Percentiles rank a stretch among this genome's conserved stretches.
Conservation (phyloP, 2,888 invertebrate species). For the Nipponacmea schrenckii region DNA sequence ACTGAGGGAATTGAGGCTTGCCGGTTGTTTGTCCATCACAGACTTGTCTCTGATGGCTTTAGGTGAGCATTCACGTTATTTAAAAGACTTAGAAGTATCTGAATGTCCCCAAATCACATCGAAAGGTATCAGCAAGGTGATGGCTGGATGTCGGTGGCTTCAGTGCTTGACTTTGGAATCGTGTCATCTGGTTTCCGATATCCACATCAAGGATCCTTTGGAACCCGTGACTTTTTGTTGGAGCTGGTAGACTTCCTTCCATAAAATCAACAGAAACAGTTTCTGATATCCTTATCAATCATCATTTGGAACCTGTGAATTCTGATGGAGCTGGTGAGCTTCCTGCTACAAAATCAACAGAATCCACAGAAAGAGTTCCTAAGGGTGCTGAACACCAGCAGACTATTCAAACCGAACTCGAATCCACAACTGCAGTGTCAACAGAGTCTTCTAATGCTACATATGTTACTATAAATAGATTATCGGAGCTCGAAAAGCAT, state of each 20-base stretch:
- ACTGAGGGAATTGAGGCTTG: conserved; percentile 32
- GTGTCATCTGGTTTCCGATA: conserved; percentile 35
- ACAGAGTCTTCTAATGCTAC: neutral
- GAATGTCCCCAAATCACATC: conserved; percentile 42
- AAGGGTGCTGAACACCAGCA: neutral
- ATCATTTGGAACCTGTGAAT: conserved; percentile 3
- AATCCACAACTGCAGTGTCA: neutral
- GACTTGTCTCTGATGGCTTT: conserved; percentile 36
- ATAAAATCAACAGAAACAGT: conserved; percentile 20
- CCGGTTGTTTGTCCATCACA: conserved; percentile 40
- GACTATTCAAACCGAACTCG: neutral
- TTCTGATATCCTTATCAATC: conserved; percentile 27
- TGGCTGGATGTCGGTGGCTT: conserved; percentile 31
- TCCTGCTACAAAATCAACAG: neutral
- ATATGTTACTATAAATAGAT: neutral
- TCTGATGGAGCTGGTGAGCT: neutral
- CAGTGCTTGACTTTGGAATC: conserved; percentile 33
- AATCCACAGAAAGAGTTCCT: neutral
- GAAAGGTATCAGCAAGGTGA: conserved; percentile 29
- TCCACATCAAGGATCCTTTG: conserved; percentile 26
- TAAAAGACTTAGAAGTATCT: conserved; percentile 34
- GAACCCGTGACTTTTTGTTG: neutral
- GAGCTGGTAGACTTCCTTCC: neutral
- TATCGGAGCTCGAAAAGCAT: conserved; percentile 16
- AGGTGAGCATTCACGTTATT: conserved; percentile 32